Conservation (phyloP, 2,888 invertebrate genomes). For the Tachina fera region DNA sequence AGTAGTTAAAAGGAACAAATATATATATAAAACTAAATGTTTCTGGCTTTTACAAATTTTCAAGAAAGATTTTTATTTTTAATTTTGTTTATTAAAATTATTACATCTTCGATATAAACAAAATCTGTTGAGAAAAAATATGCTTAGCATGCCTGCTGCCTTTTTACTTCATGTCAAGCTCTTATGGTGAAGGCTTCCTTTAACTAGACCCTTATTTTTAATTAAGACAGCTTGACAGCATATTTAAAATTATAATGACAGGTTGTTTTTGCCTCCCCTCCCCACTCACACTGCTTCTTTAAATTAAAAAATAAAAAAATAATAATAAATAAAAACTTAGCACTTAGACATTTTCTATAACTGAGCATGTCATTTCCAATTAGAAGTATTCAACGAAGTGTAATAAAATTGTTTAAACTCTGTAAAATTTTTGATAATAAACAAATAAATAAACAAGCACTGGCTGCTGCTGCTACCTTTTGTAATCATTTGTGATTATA, state of each 20-base stretch:
- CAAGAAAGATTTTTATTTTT: no score
- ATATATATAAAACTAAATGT: no score
- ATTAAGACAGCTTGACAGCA: constrained; percentile 11
- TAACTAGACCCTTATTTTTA: background rate
- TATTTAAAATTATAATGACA: constrained; percentile 9
- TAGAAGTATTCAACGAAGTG: constrained; percentile 49
- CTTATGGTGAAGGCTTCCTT: background rate
- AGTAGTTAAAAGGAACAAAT: no score
- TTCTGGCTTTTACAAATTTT: no score
- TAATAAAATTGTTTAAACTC: constrained; percentile 47
- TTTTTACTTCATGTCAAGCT: background rate
- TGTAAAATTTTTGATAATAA: constrained; percentile 33
- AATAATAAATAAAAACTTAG: background rate
- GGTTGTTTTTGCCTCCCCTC: background rate
- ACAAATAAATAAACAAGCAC: background rate
- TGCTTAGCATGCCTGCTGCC: no score
- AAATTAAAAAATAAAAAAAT: no score
- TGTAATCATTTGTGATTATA: constrained; percentile 27
- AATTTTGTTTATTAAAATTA: no score
- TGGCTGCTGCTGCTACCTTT: background rate
- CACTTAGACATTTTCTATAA: constrained; percentile 2
- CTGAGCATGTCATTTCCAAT: constrained; percentile 56
- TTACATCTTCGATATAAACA: no score
- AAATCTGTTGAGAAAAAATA: no score
- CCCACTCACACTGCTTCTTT: background rate